These are phyloP conservation scores for Neolamprologus sp. DNA, from an alignment of 2,113 vertebrate genomes.

Conservation along the genomic window DNA sequence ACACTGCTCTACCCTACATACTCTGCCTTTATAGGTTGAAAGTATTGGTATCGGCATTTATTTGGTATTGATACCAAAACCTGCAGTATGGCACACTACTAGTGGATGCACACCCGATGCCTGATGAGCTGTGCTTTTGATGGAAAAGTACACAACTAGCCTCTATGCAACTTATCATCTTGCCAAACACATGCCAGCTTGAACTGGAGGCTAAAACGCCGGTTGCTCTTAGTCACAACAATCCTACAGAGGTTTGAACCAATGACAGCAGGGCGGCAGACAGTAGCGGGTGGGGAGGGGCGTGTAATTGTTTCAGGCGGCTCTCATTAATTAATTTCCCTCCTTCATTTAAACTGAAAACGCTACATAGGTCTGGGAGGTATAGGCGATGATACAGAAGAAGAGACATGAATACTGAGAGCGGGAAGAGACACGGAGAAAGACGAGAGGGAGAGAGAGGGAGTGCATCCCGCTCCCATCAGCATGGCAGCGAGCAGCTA, in stretches of 20 bases:
- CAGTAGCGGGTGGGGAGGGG: neutral
- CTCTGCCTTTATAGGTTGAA: neutral
- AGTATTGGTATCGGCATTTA: neutral
- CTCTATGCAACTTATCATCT: constrained; percentile 8
- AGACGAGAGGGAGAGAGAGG: constrained; percentile 70
- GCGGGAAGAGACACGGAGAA: neutral
- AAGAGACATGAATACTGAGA: constrained; percentile 59
- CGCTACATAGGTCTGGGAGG: constrained; percentile 47
- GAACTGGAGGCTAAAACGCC: neutral
- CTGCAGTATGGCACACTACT: neutral
- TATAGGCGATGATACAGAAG: constrained; percentile 49
- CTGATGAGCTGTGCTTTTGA: neutral
- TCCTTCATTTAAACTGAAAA: constrained; percentile 45
- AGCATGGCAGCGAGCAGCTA: constrained; percentile 79
- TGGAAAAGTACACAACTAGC: neutral
- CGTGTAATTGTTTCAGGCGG: constrained; percentile 44
- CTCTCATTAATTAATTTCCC: constrained; percentile 60
- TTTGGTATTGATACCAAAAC: neutral
- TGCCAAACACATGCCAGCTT: constrained; percentile 4
- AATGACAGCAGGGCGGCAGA: neutral
- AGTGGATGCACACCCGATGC: neutral
- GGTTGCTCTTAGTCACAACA: constrained; percentile 32
- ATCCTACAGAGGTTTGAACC: constrained; percentile 42
- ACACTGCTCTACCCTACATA: neutral
- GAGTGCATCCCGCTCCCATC: constrained; percentile 80